Percentiles rank a stretch among this genome's conserved stretches.
Conservation (phyloP, 2,888 invertebrate species). For the Agrotis ipsilon region DNA sequence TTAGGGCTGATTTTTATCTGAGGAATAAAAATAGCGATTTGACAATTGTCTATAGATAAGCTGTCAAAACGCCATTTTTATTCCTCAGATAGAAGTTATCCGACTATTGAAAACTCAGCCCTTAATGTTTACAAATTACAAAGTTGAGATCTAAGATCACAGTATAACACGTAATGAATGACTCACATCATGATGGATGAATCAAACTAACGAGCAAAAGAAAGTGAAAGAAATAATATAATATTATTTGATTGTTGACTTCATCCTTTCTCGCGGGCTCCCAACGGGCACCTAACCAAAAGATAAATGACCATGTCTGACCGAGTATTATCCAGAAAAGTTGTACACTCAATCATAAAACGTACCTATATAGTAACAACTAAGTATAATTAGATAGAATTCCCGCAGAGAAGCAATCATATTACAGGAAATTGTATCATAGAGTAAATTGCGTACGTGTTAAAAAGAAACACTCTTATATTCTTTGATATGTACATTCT, state of each 20-base stretch:
- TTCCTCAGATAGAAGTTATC: too few relatives aligned
- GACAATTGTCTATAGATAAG: too few relatives aligned
- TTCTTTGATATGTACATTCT: background rate
- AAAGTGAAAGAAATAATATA: slow-evolving; percentile 49
- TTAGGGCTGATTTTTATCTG: too few relatives aligned
- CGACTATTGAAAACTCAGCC: too few relatives aligned
- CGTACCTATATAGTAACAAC: slow-evolving; percentile 28
- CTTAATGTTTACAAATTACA: too few relatives aligned
- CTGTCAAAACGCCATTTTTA: too few relatives aligned
- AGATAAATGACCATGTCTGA: slow-evolving; percentile 57
- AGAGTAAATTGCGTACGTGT: slow-evolving; percentile 13
- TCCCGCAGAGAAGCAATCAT: slow-evolving; percentile 9
- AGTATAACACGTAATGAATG: slow-evolving; percentile 54
- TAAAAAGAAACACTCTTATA: background rate
- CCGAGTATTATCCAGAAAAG: slow-evolving; percentile 47
- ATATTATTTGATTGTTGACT: slow-evolving; percentile 58
- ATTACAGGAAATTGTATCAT: slow-evolving; percentile 25
- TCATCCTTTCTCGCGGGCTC: slow-evolving; percentile 44
- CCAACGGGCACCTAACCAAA: slow-evolving; percentile 40
- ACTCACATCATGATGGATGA: slow-evolving; percentile 61
- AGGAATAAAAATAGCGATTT: too few relatives aligned
- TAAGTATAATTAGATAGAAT: slow-evolving; percentile 42
- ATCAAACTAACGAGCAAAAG: slow-evolving; percentile 40
- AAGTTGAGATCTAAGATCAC: slow-evolving; percentile 27
- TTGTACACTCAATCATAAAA: slow-evolving; percentile 62